A percentile compares a stretch with the other conserved stretches of the same genome.
Evolutionary conservation across 2,797 vertebrate genomes (phyloP).

Genomic region (Pangasius macronema): DNA sequence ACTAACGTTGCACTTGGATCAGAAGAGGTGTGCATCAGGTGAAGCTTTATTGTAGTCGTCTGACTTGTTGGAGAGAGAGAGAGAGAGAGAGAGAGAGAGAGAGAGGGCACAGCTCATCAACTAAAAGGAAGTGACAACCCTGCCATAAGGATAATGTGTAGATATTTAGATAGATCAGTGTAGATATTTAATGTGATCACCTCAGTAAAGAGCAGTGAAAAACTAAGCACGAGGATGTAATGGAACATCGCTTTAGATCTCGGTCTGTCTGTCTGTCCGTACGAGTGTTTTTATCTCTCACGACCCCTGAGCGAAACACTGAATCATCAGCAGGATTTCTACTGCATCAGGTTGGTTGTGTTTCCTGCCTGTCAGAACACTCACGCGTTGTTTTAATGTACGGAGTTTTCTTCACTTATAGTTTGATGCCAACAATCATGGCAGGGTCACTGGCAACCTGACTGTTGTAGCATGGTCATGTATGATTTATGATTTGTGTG

Average conservation of each 20-base stretch:
- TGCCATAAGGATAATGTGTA: neutral
- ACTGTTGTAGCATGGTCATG: neutral
- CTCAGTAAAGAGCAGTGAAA: neutral
- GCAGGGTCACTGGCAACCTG: neutral
- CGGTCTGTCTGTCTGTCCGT: neutral
- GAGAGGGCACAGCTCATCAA: neutral
- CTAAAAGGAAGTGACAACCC: constrained; percentile 58
- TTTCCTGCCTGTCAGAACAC: neutral
- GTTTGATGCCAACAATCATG: neutral
- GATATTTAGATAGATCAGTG: neutral
- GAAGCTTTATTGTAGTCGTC: neutral
- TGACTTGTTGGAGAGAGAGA: neutral
- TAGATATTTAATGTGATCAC: neutral
- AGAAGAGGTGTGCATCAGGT: neutral
- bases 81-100: neutral
- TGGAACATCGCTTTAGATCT: neutral
- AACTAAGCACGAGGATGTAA: neutral
- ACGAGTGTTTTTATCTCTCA: neutral
- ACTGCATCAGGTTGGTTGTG: neutral
- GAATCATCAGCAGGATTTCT: neutral
- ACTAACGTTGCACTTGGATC: neutral
- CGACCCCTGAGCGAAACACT: neutral
- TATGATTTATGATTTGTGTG: neutral
- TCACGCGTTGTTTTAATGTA: neutral
- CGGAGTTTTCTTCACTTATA: neutral